phyloP scores from a whole-genome alignment of 2,888 invertebrate genomes.

The Tipula helvola region DNA sequence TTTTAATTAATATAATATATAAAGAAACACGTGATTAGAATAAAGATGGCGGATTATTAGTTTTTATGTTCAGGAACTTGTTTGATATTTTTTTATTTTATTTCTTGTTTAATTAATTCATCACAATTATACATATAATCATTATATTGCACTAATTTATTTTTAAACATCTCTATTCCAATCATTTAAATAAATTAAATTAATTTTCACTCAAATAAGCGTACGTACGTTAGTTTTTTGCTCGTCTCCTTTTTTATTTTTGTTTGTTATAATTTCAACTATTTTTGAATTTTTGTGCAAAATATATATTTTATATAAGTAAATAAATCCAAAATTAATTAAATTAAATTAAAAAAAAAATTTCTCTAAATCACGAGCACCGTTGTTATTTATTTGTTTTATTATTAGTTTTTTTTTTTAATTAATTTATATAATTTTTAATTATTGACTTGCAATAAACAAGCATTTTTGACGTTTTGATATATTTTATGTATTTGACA shows the following conservation, averaged over 20 bases:
- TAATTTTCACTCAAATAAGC: constrained; percentile 7
- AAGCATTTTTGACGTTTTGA: not conserved
- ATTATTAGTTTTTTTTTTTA: not conserved
- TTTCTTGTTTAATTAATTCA: not conserved
- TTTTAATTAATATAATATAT: not conserved
- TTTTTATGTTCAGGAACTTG: not conserved
- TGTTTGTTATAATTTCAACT: not conserved
- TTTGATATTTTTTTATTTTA: not conserved
- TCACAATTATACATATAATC: not conserved
- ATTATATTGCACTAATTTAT: not conserved
- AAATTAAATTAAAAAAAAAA: constrained; percentile 4
- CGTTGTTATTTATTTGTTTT: constrained; percentile 4
- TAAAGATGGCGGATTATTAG: not conserved
- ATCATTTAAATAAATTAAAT: not conserved
- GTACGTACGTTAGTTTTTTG: constrained; percentile 6
- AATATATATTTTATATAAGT: not conserved
- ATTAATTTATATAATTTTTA: not conserved
- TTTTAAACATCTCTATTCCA: not conserved
- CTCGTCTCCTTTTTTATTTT: not conserved
- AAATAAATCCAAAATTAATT: constrained; percentile 6
- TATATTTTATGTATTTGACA: not conserved
- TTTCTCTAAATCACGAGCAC: constrained; percentile 8
- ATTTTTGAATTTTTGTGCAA: not conserved
- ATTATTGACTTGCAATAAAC: not conserved
- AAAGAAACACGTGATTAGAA: not conserved